Evolutionary conservation across 92 coral and sea anemone genomes (phyloP), one percentile per base, ranked within the genome.

Genomic region (Zoanthus solanderi): DNA sequence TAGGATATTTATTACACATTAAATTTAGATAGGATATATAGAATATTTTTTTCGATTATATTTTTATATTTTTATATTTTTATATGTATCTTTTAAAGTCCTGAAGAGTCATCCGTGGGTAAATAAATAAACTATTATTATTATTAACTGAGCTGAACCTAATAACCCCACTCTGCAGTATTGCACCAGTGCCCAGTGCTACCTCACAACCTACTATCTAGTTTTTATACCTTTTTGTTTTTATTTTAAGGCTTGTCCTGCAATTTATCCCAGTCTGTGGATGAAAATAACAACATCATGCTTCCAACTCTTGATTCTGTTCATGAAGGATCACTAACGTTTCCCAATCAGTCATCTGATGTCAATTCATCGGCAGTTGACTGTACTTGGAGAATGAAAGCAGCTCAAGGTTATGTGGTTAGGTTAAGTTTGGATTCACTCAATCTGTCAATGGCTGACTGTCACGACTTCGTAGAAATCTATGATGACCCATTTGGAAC

Each of bases 401-500:
- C 85, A 28, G 28, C 75, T 5, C 15, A 81, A 14, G 75, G 45
- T 14, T 30, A 65, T 11, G 37, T 66, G 13, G 58, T 81, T 34
- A 81, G 6, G 29, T 16, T 81, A 54, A 66, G n/a, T 6, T 66
- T 81, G 16, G 67, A 23, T 47, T 58, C 85, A 65, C 45, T 81
- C n/a, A 81, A 81, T 58, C 74, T 81, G n/a, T 81, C 76, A 23
- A 23, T 13, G 2, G 75, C 14, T 6, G 47, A 81, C 13, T 81
- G 85, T 54, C 47, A 31, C 46, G 74, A 81, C 76, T 81, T 81
- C 47, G 47, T 81, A 46, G 85, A 81, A 67, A 44, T 81, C 9
- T 81, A 46, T 46, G 85, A 81, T 5, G 85, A 81, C 23, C 85
- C 85, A 23, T 81, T 81, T 81, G 76, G 85, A 18, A 81, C 85